Base-by-base conservation (phyloP, 2,797 vertebrate genomes). In the Helarctos malayanus region DNA sequence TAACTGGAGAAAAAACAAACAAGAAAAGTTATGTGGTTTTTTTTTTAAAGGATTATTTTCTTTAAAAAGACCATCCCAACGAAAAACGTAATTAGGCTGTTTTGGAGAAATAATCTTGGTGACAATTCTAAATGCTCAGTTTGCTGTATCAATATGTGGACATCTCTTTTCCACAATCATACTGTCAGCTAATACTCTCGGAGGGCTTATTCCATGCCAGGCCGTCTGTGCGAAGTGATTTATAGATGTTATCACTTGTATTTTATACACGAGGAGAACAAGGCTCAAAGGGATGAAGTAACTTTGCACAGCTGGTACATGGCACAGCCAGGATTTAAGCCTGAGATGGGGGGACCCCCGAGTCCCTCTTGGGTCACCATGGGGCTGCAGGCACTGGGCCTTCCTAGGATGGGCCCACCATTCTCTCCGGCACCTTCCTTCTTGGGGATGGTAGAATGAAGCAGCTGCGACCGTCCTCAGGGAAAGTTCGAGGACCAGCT, bases 321-420 rank as follows among this genome's bases (percentile, higher is more conserved):
- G 38, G 54, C 19, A 63, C 5, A 47, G 35, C n/a, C 25, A 56
- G 75, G 88, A 45, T 41, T 89, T 65, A 54, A 41, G n/a, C 61
- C 52, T 38, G 49, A 71, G n/a, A 65, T 9, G 4, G 52, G 47
- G 6, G 76, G 76, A 41, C 54, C 38, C 2, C 21, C 5, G 23
- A 29, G 27, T 52, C 85, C 29, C 19, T 29, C 80, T 69, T 38
- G 38, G 18, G 32, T 73, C 45, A 27, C 65, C 1, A 25, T 23
- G 7, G 45, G 79, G 45, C 56, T 3, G 1, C 0, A 9, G 52
- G 21, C 7, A 38, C 18, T 0, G 0, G 79, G 18, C 7, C 38
- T 18, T n/a, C 1, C 29, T 32, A 0, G 4, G 29, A 61, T 2
- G 29, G 29, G 25, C 9, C 19, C 4, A 5, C 18, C 38, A 8